Evolutionary conservation across 1,140 invertebrate species (phyloP), one percentile per base, ranked within the genome.

Genomic region (Nebria ingens): DNA sequence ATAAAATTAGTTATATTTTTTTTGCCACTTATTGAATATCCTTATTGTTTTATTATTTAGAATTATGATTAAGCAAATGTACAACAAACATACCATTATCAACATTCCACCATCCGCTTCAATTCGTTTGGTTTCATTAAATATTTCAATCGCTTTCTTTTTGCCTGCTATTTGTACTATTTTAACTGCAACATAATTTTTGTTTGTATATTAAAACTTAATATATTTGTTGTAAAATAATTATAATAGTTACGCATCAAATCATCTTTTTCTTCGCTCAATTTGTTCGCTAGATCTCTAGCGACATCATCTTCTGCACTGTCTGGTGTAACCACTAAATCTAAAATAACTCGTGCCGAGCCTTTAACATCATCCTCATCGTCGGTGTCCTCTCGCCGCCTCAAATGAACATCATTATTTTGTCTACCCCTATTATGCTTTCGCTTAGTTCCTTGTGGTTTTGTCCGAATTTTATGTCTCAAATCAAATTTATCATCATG

Each of bases 41-140:
- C n/a, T n/a, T n/a, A n/a, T n/a, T n/a, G n/a, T n/a, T n/a, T n/a
- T n/a, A n/a, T n/a, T n/a, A n/a, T n/a, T n/a, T n/a, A n/a, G n/a
- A n/a, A n/a, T n/a, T n/a, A n/a, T n/a, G 22, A 57, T 6, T 4
- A 23, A 57, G 40, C 20, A 40, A n/a, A 42, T 17, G 6, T 38
- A 50, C 25, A 45, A 49, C 17, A 51, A 49, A 62, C 62, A 73
- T 72, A 86, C 84, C 74, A 83, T 81, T 55, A 89, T 85, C 65
- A 90, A 75, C 82, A 93, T 85, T 20, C 89, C 90, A 40, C 89
- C 89, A 64, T 82, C 78, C 57, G 80, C 80, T 74, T 92, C 89
- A 55, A 91, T 80, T 65, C 81, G 78, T 68, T 86, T 85, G 29
- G 88, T 90, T 73, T 87, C 80, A 64, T 84, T 79, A 59, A 85